These are phyloP conservation scores for Papilio protenor DNA, from an alignment of 2,888 invertebrate species.

Conservation along the genomic window DNA sequence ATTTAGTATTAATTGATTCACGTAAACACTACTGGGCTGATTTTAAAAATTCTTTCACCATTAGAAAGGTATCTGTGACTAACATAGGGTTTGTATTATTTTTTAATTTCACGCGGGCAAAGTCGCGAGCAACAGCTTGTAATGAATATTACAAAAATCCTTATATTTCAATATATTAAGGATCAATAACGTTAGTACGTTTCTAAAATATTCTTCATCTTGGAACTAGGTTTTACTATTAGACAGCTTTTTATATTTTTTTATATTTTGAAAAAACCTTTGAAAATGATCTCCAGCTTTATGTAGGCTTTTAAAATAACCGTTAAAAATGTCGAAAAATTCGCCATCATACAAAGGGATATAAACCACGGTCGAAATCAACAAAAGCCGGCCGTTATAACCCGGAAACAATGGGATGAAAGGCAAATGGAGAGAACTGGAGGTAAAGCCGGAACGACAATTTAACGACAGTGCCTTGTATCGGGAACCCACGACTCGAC, in stretches of 20 bases:
- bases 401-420: conserved; percentile 56
- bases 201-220: no score
- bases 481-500: conserved; percentile 43
- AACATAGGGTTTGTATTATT: no score
- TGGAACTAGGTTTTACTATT: no score
- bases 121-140: no score
- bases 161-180: no score
- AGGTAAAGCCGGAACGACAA: conserved; percentile 46
- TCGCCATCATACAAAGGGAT: background rate
- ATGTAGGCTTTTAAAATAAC: background rate
- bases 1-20: no score
- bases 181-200: background rate
- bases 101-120: no score
- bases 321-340: background rate
- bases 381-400: conserved; percentile 34
- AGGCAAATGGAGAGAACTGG: conserved; percentile 51
- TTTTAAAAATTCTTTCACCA: no score
- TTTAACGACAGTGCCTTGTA: conserved; percentile 54
- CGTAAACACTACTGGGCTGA: no score
- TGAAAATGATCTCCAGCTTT: background rate
- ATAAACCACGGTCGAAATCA: conserved; percentile 32
- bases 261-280: background rate
- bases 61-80: no score
- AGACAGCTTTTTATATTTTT: no score
- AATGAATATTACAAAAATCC: no score